These are phyloP conservation scores for Zygaena filipendulae DNA, from an alignment of 2,888 invertebrate species.

Conservation along the genomic window DNA sequence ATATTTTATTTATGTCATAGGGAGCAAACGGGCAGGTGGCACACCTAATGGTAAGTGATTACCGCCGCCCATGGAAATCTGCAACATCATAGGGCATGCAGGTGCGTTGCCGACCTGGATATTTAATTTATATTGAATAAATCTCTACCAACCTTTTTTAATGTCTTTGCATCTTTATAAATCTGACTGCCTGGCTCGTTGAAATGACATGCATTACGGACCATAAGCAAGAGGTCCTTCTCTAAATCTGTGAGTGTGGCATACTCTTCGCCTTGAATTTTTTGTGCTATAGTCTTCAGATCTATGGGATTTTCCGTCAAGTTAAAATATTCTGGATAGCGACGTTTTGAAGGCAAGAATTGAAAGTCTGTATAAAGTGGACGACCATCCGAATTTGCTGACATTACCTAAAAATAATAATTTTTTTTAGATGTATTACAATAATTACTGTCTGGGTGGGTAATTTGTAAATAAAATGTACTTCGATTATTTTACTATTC, in stretches of 20 bases:
- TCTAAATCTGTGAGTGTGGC: constrained; percentile 83
- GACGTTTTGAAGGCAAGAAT: constrained; percentile 89
- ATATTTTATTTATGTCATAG: too few relatives aligned
- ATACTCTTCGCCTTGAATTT: constrained; percentile 89
- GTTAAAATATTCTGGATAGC: constrained; percentile 95
- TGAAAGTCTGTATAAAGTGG: constrained; percentile 89
- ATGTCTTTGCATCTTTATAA: constrained; percentile 91
- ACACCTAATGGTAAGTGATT: too few relatives aligned
- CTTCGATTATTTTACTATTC: too few relatives aligned
- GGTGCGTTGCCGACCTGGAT: too few relatives aligned
- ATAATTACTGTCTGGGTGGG: too few relatives aligned
- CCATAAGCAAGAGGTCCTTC: constrained; percentile 89
- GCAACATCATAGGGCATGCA: too few relatives aligned
- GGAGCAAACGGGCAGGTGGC: too few relatives aligned
- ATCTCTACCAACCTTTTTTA: constrained; percentile 84
- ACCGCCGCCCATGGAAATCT: too few relatives aligned
- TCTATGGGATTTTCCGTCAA: constrained; percentile 96
- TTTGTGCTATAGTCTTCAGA: constrained; percentile 90
- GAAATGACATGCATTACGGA: constrained; percentile 93
- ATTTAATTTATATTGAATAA: too few relatives aligned
- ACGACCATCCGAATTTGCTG: constrained; percentile 87
- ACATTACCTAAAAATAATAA: constrained; percentile 73
- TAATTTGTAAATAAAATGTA: too few relatives aligned
- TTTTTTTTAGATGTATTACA: too few relatives aligned
- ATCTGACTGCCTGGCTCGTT: constrained; percentile 97